Percentiles rank a stretch among this genome's conserved stretches.
Conservation (phyloP, 2,797 vertebrate genomes). For the Anisognathus igniventris region DNA sequence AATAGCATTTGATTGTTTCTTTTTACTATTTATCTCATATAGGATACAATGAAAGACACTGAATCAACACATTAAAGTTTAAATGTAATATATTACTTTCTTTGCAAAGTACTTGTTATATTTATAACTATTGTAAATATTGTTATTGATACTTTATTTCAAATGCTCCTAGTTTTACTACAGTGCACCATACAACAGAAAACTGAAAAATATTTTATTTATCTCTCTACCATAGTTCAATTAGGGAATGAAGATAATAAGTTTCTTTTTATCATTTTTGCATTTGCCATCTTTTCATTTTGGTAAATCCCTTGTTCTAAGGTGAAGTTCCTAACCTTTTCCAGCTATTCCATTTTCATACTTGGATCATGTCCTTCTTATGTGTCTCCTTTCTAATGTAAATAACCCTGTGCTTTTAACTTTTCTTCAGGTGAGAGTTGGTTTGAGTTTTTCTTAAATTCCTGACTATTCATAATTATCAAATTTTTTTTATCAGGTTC, state of each 20-base stretch:
- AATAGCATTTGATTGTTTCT: not conserved
- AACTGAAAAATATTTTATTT: not conserved
- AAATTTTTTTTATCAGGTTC: not conserved
- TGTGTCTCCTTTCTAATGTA: not conserved
- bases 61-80: not conserved
- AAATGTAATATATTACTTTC: not conserved
- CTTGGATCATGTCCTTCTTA: not conserved
- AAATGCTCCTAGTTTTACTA: not conserved
- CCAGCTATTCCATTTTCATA: not conserved
- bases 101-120: not conserved
- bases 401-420: slow-evolving; percentile 5
- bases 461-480: not conserved
- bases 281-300: not conserved
- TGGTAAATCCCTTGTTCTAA: not conserved
- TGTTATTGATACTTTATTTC: not conserved
- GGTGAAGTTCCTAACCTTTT: not conserved
- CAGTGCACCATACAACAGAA: not conserved
- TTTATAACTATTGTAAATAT: not conserved
- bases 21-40: not conserved
- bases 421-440: not conserved
- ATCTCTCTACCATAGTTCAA: not conserved
- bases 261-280: not conserved
- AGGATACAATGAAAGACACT: not conserved
- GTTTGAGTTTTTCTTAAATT: not conserved
- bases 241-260: not conserved